These are phyloP conservation scores for Mesochorus sp. DNA, from an alignment of 2,888 invertebrate genomes.

Conservation along the genomic window DNA sequence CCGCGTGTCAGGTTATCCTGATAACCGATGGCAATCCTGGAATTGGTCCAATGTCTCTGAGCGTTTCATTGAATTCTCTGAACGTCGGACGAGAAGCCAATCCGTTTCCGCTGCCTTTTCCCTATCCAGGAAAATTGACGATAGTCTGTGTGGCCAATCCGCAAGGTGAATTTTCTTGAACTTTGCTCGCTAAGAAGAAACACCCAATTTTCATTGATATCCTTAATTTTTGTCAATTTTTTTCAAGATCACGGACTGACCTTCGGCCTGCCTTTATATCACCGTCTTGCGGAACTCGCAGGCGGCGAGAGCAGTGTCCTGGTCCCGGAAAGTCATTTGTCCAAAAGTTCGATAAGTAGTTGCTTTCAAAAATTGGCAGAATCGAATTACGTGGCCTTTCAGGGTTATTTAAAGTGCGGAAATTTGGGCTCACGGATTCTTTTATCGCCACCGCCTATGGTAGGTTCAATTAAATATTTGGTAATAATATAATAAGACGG, in stretches of 20 bases:
- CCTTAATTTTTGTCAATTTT: conserved; percentile 30
- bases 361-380: conserved; percentile 87
- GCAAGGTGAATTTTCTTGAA: conserved; percentile 82
- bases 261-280: conserved; percentile 88
- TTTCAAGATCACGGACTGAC: conserved; percentile 75
- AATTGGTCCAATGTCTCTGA: conserved; percentile 86
- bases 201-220: background rate
- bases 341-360: conserved; percentile 79
- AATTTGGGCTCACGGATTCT: conserved; percentile 88
- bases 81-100: conserved; percentile 81
- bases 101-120: conserved; percentile 89
- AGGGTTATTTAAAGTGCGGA: conserved; percentile 89
- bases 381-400: conserved; percentile 88
- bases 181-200: background rate
- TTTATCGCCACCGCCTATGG: conserved; percentile 89
- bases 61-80: conserved; percentile 83
- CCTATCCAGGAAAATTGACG: conserved; percentile 91
- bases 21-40: conserved; percentile 91
- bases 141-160: conserved; percentile 88
- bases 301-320: conserved; percentile 86
- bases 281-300: conserved; percentile 90
- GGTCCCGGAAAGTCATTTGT: conserved; percentile 84
- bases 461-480: conserved; percentile 72
- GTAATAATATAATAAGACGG: conserved; percentile 22
- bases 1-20: conserved; percentile 91